Conservation (phyloP, 2,113 vertebrate species). For the Zosterops pallidus region DNA sequence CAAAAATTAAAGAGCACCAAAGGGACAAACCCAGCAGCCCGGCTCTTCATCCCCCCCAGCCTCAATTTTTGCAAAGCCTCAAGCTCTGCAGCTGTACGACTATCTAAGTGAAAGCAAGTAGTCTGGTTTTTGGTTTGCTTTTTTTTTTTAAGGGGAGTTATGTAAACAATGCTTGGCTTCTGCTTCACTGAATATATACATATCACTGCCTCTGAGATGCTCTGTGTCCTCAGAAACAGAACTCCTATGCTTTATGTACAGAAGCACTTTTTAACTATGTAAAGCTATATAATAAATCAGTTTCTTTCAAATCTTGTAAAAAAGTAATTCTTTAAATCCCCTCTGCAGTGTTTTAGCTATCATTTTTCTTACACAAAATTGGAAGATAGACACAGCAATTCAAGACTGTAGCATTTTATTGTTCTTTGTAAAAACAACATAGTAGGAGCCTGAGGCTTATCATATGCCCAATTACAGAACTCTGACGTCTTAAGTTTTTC, state of each 20-base stretch:
- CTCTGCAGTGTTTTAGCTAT: not conserved
- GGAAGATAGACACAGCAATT: not conserved
- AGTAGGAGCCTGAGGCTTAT: conserved; percentile 27
- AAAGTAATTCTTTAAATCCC: not conserved
- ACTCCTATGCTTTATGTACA: not conserved
- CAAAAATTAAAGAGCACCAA: conserved; percentile 2
- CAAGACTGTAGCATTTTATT: not conserved
- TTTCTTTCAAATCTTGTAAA: not conserved
- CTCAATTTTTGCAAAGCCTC: not conserved
- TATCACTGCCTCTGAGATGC: not conserved
- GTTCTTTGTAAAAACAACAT: not conserved
- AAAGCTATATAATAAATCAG: not conserved
- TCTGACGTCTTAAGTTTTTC: not conserved
- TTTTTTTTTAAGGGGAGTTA: not conserved
- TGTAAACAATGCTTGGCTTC: not conserved
- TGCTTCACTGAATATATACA: not conserved
- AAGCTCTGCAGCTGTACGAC: not conserved
- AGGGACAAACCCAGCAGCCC: not conserved
- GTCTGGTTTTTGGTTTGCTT: not conserved
- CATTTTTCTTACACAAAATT: not conserved
- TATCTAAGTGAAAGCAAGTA: not conserved
- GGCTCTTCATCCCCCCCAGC: not conserved
- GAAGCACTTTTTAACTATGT: not conserved
- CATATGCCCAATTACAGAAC: not conserved
- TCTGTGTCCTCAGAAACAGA: not conserved